Conservation (phyloP, 2,888 invertebrate species). For the Neelides folsomi region DNA sequence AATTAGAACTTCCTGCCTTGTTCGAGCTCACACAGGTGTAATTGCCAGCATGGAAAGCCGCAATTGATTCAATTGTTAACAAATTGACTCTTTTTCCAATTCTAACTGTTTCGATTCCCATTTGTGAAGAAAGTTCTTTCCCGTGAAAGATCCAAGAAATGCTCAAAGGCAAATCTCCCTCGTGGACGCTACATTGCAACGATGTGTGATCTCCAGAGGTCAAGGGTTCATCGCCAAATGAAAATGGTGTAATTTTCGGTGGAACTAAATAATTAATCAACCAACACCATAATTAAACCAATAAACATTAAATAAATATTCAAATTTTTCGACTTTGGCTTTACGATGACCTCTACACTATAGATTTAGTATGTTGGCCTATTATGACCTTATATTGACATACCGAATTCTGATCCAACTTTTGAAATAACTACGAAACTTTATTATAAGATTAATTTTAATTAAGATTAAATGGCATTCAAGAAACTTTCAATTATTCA, state of each 20-base stretch:
- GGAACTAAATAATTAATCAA: slow-evolving; percentile 25
- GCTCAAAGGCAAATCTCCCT: slow-evolving; percentile 39
- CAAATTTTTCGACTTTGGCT: too few species aligned
- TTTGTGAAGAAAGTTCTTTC: slow-evolving; percentile 31
- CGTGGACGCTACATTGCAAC: slow-evolving; percentile 25
- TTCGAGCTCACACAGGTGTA: slow-evolving; percentile 39
- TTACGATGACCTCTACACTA: too few species aligned
- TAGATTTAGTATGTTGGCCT: too few species aligned
- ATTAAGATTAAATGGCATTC: too few species aligned
- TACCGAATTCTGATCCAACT: too few species aligned
- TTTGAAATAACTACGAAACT: too few species aligned
- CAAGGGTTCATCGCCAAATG: slow-evolving; percentile 33
- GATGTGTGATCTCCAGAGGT: slow-evolving; percentile 25
- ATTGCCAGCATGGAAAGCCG: slow-evolving; percentile 42
- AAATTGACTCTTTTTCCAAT: slow-evolving; percentile 47
- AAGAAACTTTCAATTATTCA: too few species aligned
- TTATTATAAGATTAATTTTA: too few species aligned
- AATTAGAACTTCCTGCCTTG: slow-evolving; percentile 44
- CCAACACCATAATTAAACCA: too few species aligned
- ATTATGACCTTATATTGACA: too few species aligned
- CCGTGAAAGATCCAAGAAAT: slow-evolving; percentile 26
- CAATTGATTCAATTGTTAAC: slow-evolving; percentile 39
- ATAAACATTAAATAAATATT: too few species aligned
- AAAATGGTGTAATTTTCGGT: slow-evolving; percentile 34
- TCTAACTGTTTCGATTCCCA: slow-evolving; percentile 44